Evolutionary conservation across 2,888 invertebrate species (phyloP).

Genomic region (Diabrotica balteata): DNA sequence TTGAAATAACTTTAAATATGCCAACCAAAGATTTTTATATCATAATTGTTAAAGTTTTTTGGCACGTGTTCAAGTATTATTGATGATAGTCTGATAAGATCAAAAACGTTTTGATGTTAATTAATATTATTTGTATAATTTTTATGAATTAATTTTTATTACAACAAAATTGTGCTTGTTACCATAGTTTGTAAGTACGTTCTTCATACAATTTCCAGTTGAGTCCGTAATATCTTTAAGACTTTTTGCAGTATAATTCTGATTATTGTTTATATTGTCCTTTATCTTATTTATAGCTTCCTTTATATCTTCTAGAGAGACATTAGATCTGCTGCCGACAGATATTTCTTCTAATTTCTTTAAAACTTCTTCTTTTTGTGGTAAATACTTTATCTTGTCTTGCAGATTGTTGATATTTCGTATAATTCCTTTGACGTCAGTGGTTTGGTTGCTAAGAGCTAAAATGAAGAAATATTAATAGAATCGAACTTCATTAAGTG

Average conservation of each 20-base stretch:
- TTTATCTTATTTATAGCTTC: conserved; percentile 2
- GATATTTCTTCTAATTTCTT: not conserved
- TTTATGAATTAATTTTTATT: too few species aligned
- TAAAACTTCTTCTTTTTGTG: not conserved
- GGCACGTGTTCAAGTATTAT: too few species aligned
- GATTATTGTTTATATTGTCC: conserved; percentile 14
- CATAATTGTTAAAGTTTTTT: too few species aligned
- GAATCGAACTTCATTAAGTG: too few species aligned
- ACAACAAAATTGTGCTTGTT: not conserved
- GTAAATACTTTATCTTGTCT: not conserved
- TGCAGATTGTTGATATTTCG: not conserved
- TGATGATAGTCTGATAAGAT: too few species aligned
- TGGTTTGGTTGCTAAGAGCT: not conserved
- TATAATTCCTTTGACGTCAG: not conserved
- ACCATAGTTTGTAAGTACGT: not conserved
- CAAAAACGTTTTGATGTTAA: too few species aligned
- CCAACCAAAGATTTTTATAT: too few species aligned
- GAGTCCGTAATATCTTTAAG: conserved; percentile 9
- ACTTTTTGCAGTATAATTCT: conserved; percentile 6
- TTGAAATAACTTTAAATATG: too few species aligned
- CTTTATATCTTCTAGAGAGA: conserved; percentile 1
- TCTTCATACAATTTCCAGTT: conserved; percentile 2
- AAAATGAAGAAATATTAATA: not conserved
- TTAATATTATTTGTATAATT: too few species aligned
- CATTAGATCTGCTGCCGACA: not conserved